Evolutionary conservation across 2,888 invertebrate genomes (phyloP), one percentile per base, ranked within the genome.

Genomic region (Ganaspis brasiliensis): DNA sequence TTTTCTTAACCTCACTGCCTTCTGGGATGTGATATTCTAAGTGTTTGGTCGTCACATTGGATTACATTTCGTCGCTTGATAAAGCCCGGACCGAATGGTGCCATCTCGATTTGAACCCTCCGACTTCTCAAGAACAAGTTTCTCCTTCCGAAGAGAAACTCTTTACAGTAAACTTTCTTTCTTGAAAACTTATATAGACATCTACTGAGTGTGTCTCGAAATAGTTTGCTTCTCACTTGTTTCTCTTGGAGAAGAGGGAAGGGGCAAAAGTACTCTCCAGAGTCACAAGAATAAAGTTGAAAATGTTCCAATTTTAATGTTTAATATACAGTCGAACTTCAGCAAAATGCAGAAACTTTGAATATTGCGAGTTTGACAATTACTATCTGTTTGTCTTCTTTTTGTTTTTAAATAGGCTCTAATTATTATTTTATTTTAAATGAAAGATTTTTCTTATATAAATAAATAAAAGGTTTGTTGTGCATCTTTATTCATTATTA

Each of bases 21-120:
- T 73, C 73, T 72, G 57, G 57, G 19, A 52, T 76, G 73, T n/a
- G n/a, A n/a, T n/a, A n/a, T n/a, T n/a, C n/a, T n/a, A n/a, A 73
- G 70, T 37, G 78, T 79, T 75, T n/a, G n/a, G n/a, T 78, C 52
- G 52, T 31, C n/a, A 52, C 19, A 19, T 52, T 19, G 8, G 52
- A 19, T 52, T 74, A 26, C 63, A 63, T 75, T 73, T 71, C 31
- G 14, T 76, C 73, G 52, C 19, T 16, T 21, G 63, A 78, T 76
- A 75, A 74, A 63, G 74, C 61, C 10, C 19, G n/a, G 56, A 67
- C 45, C 21, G 21, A 56, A 70, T 10, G 63, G 35, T 49, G 19
- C 37, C 16, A 49, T 45, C 40, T 49, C 21, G 52, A 61, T 40
- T 74, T 26, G 19, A 56, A 72, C n/a, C 56, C 37, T 57, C 57